Percentiles rank a stretch among this genome's conserved stretches.
Conservation (phyloP, 2,113 vertebrate genomes). For the Anas platyrhynchos region DNA sequence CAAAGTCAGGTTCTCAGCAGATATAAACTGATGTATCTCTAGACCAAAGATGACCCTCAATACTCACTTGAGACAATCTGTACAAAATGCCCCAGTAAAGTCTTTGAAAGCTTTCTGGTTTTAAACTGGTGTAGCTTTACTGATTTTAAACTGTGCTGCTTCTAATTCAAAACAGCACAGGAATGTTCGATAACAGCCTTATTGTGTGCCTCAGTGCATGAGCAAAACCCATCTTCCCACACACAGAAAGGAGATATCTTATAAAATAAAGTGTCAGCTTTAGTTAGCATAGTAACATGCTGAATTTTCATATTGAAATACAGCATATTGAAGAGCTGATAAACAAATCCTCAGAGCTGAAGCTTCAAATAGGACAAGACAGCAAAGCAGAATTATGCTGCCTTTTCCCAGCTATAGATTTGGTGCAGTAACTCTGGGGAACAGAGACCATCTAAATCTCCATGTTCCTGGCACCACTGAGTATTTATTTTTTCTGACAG, state of each 20-base stretch:
- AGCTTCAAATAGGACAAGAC: background rate
- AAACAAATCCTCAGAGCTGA: conserved; percentile 1
- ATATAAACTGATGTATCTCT: background rate
- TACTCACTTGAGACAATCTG: background rate
- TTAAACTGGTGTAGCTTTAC: background rate
- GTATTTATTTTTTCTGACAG: background rate
- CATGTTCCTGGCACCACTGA: background rate
- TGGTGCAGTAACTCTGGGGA: background rate
- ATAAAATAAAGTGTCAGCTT: conserved; percentile 39
- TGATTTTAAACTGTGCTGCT: conserved; percentile 15
- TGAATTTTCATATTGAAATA: background rate
- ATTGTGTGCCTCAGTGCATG: background rate
- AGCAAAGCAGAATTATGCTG: background rate
- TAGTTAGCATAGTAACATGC: background rate
- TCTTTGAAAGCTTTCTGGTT: background rate
- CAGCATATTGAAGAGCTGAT: conserved; percentile 5
- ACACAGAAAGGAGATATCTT: conserved; percentile 30
- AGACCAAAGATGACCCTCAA: background rate
- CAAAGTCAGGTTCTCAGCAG: background rate
- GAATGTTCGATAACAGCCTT: conserved; percentile 10
- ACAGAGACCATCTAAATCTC: background rate
- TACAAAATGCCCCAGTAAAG: background rate
- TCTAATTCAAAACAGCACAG: conserved; percentile 26
- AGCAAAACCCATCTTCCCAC: conserved; percentile 35
- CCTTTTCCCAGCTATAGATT: background rate